Evolutionary conservation across 1,140 invertebrate genomes (phyloP).

Genomic region (Formica selysi): DNA sequence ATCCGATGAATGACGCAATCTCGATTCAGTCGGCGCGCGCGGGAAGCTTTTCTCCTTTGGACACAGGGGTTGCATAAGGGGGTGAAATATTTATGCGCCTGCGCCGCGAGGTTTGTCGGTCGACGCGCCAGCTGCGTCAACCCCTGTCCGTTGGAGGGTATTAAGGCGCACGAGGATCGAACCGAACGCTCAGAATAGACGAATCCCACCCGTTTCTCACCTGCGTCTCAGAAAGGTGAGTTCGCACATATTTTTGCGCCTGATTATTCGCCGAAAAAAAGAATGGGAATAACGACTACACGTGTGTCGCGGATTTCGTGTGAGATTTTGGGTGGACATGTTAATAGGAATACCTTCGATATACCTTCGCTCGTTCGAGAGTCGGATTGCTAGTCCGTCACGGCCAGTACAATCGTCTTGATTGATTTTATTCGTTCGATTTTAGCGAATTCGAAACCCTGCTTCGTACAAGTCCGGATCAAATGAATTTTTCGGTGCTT

Average conservation of each 20-base stretch:
- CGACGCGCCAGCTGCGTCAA: constrained; percentile 28
- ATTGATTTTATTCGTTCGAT: neutral
- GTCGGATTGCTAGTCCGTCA: neutral
- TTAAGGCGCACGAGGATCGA: constrained; percentile 70
- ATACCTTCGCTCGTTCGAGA: neutral
- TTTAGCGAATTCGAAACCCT: neutral
- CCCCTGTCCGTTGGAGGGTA: constrained; percentile 53
- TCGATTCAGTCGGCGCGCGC: constrained; percentile 6
- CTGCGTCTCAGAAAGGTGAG: constrained; percentile 47
- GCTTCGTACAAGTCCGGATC: too few species aligned
- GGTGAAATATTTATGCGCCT: constrained; percentile 59
- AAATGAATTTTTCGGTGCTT: neutral
- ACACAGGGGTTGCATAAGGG: neutral
- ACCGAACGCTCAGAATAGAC: constrained; percentile 65
- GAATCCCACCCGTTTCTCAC: constrained; percentile 52
- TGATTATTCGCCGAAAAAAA: neutral
- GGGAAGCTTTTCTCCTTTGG: neutral
- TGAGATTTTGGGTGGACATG: neutral
- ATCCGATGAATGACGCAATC: constrained; percentile 45
- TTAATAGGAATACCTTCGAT: neutral
- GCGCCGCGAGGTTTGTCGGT: constrained; percentile 34
- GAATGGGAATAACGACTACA: neutral
- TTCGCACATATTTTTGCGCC: neutral
- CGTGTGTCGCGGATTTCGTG: neutral
- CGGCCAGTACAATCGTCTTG: neutral